A percentile compares a stretch with the other conserved stretches of the same genome.
These are phyloP conservation scores for Toxonevra muliebris DNA, from an alignment of 2,888 invertebrate species.

Conservation along the genomic window DNA sequence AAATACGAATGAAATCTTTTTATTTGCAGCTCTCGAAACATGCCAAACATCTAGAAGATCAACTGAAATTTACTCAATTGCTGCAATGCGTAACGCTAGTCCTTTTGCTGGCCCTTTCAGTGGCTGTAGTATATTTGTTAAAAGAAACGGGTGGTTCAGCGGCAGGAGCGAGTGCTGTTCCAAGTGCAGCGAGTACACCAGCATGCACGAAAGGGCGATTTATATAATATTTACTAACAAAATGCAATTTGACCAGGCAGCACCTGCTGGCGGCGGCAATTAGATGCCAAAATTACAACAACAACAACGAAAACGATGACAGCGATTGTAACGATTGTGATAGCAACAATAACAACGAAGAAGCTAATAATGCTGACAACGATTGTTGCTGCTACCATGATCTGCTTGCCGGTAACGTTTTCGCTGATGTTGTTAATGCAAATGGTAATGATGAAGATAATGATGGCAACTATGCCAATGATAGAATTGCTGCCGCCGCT, in stretches of 20 bases:
- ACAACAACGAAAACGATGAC: constrained; percentile 28
- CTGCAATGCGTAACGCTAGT: constrained; percentile 67
- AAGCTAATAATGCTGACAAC: constrained; percentile 32
- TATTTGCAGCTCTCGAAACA: constrained; percentile 61
- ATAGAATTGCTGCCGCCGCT: constrained; percentile 30
- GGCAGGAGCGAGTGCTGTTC: constrained; percentile 22
- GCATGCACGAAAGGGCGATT: constrained; percentile 23
- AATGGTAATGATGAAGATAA: constrained; percentile 17
- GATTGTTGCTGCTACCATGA: constrained; percentile 32
- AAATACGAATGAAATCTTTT: not conserved
- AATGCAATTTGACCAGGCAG: constrained; percentile 58
- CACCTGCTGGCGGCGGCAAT: constrained; percentile 44
- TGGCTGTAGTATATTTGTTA: constrained; percentile 65
- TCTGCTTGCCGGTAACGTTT: constrained; percentile 2
- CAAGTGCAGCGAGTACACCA: constrained; percentile 27
- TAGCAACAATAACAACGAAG: constrained; percentile 28
- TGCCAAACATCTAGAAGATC: constrained; percentile 64
- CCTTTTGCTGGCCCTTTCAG: constrained; percentile 64
- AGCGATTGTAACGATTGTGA: constrained; percentile 22
- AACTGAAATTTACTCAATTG: constrained; percentile 66
- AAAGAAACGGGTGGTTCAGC: constrained; percentile 52
- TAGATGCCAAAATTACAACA: constrained; percentile 34
- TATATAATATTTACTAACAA: constrained; percentile 57
- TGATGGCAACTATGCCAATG: constrained; percentile 7
- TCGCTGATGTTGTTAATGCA: not conserved